Conservation (phyloP, 2,797 vertebrate species). For the Muraenolepis orangiensis region DNA sequence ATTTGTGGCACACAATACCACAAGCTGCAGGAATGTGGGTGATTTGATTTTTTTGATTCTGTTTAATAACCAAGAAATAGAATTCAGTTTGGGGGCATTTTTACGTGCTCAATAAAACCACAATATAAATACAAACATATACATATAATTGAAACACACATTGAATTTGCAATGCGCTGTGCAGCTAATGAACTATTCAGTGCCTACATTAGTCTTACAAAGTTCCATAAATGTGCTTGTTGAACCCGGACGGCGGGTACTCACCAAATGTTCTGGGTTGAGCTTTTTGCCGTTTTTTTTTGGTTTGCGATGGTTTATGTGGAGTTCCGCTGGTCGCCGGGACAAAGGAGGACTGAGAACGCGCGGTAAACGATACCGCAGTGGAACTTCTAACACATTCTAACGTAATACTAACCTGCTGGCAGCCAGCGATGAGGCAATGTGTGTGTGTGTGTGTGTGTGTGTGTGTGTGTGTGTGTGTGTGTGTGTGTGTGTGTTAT, state of each 20-base stretch:
- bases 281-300: constrained; percentile 61
- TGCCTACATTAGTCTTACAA: neutral
- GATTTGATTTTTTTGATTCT: neutral
- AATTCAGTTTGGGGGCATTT: neutral
- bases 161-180: neutral
- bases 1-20: neutral
- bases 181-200: neutral
- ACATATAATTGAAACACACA: neutral
- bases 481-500: constrained; percentile 56
- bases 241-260: constrained; percentile 27
- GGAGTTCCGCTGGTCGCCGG: constrained; percentile 68
- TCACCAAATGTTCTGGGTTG: constrained; percentile 49
- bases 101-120: neutral
- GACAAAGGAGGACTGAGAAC: constrained; percentile 78
- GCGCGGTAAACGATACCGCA: constrained; percentile 75
- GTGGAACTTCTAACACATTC: constrained; percentile 77
- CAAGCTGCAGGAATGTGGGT: neutral
- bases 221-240: constrained; percentile 44
- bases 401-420: constrained; percentile 81
- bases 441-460: neutral
- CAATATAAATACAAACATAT: too few species aligned
- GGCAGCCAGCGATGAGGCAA: constrained; percentile 79
- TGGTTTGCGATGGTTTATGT: constrained; percentile 83
- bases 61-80: neutral
- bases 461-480: neutral